Evolutionary conservation across 1,140 invertebrate genomes (phyloP).

Genomic region (Teleopsis dalmanni): DNA sequence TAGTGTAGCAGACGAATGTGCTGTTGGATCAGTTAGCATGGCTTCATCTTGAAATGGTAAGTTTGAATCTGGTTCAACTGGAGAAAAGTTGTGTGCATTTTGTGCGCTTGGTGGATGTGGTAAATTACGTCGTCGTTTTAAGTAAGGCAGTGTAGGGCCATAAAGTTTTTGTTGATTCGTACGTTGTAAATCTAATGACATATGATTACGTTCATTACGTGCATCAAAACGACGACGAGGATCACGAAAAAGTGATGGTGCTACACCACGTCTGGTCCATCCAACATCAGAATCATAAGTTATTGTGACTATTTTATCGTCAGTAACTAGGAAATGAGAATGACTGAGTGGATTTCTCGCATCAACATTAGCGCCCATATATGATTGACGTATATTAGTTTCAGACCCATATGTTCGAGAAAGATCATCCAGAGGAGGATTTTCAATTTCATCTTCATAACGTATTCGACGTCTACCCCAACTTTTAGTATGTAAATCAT

Average conservation of each 20-base stretch:
- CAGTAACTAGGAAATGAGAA: slow-evolving; percentile 45
- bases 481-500: slow-evolving; percentile 39
- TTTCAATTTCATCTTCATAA: slow-evolving; percentile 36
- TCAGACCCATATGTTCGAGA: slow-evolving; percentile 37
- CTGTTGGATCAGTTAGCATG: slow-evolving; percentile 5
- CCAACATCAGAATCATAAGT: slow-evolving; percentile 46
- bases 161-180: slow-evolving; percentile 39
- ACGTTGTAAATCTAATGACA: slow-evolving; percentile 37
- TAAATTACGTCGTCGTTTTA: slow-evolving; percentile 34
- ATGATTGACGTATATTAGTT: slow-evolving; percentile 40
- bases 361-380: slow-evolving; percentile 39
- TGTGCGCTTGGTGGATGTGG: slow-evolving; percentile 41
- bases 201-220: slow-evolving; percentile 26
- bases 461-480: slow-evolving; percentile 38
- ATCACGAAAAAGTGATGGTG: slow-evolving; percentile 29
- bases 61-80: slow-evolving; percentile 20
- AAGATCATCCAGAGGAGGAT: slow-evolving; percentile 12
- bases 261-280: slow-evolving; percentile 40
- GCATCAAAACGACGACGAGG: slow-evolving; percentile 21
- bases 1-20: slow-evolving; percentile 14
- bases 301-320: slow-evolving; percentile 44
- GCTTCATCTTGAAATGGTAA: slow-evolving; percentile 8
- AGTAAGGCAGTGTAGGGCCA: slow-evolving; percentile 32
- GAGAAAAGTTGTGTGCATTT: slow-evolving; percentile 40
- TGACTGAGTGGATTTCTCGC: slow-evolving; percentile 34